Conservation (phyloP, 2,888 invertebrate species). For the Aphodius granarius region DNA sequence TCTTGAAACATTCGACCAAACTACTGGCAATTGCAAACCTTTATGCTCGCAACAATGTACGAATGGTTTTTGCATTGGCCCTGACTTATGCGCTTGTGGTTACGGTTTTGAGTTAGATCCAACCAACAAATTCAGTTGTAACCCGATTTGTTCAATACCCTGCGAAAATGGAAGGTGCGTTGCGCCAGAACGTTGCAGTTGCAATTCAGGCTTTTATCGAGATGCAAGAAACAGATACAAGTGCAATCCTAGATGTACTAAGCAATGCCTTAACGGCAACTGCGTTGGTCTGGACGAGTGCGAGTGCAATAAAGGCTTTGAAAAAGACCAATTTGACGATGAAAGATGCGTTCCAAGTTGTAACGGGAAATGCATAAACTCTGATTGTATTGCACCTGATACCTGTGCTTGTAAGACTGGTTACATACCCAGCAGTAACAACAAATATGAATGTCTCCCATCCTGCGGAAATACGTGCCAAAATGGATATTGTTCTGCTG, state of each 20-base stretch:
- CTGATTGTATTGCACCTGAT: conserved; percentile 39
- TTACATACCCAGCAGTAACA: conserved; percentile 14
- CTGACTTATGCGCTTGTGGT: conserved; percentile 47
- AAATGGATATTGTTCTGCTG: conserved; percentile 48
- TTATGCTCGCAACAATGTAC: conserved; percentile 42
- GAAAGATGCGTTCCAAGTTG: conserved; percentile 30
- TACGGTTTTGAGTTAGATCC: conserved; percentile 27
- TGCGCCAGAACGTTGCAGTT: conserved; percentile 19
- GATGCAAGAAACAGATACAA: conserved; percentile 30
- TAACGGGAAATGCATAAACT: conserved; percentile 43
- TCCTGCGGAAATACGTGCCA: conserved; percentile 53
- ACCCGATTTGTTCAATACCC: conserved; percentile 12
- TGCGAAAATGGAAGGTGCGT: conserved; percentile 21
- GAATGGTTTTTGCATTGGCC: conserved; percentile 34
- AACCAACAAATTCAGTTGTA: conserved; percentile 14
- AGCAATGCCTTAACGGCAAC: conserved; percentile 26
- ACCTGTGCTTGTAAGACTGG: conserved; percentile 27
- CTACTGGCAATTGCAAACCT: conserved; percentile 43
- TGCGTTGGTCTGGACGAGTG: conserved; percentile 37
- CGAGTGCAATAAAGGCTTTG: conserved; percentile 40
- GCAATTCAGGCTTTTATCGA: conserved; percentile 19
- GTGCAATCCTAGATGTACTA: conserved; percentile 28
- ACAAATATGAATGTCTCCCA: conserved; percentile 49
- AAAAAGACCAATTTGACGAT: conserved; percentile 11
- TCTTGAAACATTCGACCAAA: conserved; percentile 28